Conservation (phyloP, 2,113 vertebrate genomes). For the Ptychochromis oligacanthus region DNA sequence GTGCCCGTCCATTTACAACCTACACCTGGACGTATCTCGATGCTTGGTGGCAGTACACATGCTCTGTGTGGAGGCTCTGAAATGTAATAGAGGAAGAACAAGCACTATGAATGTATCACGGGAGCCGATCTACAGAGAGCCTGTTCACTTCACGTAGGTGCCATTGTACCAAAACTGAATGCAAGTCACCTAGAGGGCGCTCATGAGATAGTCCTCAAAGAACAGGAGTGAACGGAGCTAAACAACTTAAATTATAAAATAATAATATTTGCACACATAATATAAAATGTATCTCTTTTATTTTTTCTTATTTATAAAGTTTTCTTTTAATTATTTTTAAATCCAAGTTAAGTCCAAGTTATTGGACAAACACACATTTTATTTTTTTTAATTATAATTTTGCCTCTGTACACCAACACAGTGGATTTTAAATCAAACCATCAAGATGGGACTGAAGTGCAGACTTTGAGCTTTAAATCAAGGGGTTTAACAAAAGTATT, state of each 20-base stretch:
- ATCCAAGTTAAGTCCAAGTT: too few species aligned
- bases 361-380: too few species aligned
- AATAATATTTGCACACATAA: not conserved
- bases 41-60: not conserved
- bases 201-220: not conserved
- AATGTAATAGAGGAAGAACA: too few species aligned
- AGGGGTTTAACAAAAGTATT: too few species aligned
- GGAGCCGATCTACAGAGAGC: not conserved
- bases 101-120: not conserved
- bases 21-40: not conserved
- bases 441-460: too few species aligned
- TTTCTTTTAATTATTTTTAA: too few species aligned
- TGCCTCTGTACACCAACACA: too few species aligned
- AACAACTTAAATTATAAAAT: not conserved
- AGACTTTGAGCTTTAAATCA: too few species aligned
- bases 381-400: too few species aligned
- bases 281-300: not conserved
- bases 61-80: not conserved
- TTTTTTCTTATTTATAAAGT: too few species aligned
- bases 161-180: not conserved
- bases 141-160: not conserved
- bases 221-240: not conserved
- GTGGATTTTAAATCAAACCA: too few species aligned
- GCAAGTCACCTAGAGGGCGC: not conserved
- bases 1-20: not conserved